Evolutionary conservation across 2,888 invertebrate genomes (phyloP), one percentile per base, ranked within the genome.

Genomic region (Prosopocoilus inquinatus): DNA sequence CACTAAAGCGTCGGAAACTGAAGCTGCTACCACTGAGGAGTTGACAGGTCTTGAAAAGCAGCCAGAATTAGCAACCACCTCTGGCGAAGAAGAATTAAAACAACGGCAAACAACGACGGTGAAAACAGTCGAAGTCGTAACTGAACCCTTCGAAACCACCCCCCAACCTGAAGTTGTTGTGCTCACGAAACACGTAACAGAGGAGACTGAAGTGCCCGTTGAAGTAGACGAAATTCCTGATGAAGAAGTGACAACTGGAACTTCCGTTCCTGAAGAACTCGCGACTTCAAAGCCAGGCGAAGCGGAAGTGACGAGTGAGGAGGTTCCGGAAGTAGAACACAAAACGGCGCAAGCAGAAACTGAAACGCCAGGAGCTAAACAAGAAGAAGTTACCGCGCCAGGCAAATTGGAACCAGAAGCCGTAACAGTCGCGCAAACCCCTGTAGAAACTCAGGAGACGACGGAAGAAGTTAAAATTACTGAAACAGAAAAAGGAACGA

Each of bases 121-220:
- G 4, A 28, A 28, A 28, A 7, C 20, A 5, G 20, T 28, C 7
- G 20, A 28, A 11, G 43, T 15, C 12, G 13, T 12, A 45, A 41
- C 39, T 47, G 32, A 44, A 46, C 4, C 44, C 12, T 15, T 13
- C 9, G 15, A 13, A 43, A 12, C 38, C 9, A 9, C 35, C 12
- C 32, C 35, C 12, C 32, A 44, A n/a, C 20, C 16, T 44, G 62
- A 53, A 32, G n/a, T 64, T 52, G 50, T 58, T 33, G 60, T 64
- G 50, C 59, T 61, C 9, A 13, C 47, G 55, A 47, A 46, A 51
- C 49, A 46, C 38, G 51, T 54, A 58, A 33, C 43, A 38, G 54
- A 49, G 1, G 50, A 48, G 8, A 11, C 3, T 35, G 46, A 50
- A 33, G 55, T 54, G 44, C 34, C 45, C n/a, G 3, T 28, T 28